These are phyloP conservation scores for Papilio polytes DNA, from an alignment of 1,140 invertebrate genomes.

Conservation along the genomic window DNA sequence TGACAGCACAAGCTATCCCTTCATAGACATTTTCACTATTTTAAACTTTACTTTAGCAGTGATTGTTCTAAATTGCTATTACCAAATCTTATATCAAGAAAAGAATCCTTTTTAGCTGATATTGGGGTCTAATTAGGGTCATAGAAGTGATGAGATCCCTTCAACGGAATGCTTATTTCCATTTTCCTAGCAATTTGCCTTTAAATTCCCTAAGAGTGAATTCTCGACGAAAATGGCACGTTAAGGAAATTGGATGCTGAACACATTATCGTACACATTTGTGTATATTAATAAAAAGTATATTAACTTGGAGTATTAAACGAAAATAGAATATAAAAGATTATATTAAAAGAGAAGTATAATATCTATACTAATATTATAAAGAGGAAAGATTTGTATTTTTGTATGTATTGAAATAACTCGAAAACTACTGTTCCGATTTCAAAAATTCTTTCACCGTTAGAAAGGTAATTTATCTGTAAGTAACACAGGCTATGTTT, in stretches of 20 bases:
- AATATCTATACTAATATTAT: too few relatives aligned
- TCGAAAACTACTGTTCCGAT: too few relatives aligned
- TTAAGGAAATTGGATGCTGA: slow-evolving; percentile 20
- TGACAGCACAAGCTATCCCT: too few relatives aligned
- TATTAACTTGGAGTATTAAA: background rate
- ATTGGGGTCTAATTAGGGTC: slow-evolving; percentile 20
- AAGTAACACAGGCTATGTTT: too few relatives aligned
- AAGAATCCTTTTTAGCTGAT: slow-evolving; percentile 8
- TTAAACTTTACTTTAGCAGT: background rate
- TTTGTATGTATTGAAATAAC: too few relatives aligned
- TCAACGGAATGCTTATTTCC: slow-evolving; percentile 10
- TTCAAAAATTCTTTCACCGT: too few relatives aligned
- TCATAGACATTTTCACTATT: background rate
- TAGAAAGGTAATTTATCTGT: too few relatives aligned
- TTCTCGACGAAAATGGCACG: slow-evolving; percentile 19
- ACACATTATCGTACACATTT: background rate
- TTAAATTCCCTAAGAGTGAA: slow-evolving; percentile 25
- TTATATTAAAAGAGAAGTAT: too few relatives aligned
- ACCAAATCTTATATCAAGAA: background rate
- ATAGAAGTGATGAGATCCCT: slow-evolving; percentile 25
- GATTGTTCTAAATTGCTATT: background rate
- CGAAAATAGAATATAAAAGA: too few relatives aligned
- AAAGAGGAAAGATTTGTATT: too few relatives aligned
- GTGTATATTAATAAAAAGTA: background rate
- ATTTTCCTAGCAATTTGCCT: slow-evolving; percentile 27